A percentile compares a stretch with the other conserved stretches of the same genome.
Evolutionary conservation across 2,113 vertebrate species (phyloP).

Genomic region (Sciurus niger): DNA sequence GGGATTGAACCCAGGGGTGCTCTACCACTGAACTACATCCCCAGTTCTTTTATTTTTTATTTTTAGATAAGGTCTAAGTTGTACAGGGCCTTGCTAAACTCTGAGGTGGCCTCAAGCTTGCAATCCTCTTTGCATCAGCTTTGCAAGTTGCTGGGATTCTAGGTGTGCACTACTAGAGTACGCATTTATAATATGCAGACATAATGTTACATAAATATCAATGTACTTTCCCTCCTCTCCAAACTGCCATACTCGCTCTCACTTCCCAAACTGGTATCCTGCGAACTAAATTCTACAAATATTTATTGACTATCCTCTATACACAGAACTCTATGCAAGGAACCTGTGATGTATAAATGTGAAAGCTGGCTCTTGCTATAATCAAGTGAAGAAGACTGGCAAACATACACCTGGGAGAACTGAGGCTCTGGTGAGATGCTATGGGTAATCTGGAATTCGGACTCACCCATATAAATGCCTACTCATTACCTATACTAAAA

Average conservation of each 20-base stretch:
- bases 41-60: too few relatives aligned
- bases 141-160: too few relatives aligned
- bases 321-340: neutral
- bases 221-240: neutral
- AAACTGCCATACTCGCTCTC: neutral
- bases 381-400: neutral
- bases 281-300: neutral
- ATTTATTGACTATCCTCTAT: neutral
- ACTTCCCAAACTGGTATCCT: neutral
- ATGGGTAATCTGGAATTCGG: neutral
- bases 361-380: neutral
- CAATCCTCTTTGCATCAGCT: too few relatives aligned
- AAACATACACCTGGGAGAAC: neutral
- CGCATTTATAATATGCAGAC: too few relatives aligned
- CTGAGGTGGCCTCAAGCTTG: too few relatives aligned
- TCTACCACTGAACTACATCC: too few relatives aligned
- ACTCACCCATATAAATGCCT: neutral
- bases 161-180: too few relatives aligned
- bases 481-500: neutral
- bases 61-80: too few relatives aligned
- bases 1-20: too few relatives aligned
- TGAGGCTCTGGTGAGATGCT: neutral
- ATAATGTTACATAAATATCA: neutral
- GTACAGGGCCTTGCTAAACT: too few relatives aligned
- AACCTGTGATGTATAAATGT: neutral